Evolutionary conservation across 2,888 invertebrate species (phyloP).

Genomic region (Meganola albula): DNA sequence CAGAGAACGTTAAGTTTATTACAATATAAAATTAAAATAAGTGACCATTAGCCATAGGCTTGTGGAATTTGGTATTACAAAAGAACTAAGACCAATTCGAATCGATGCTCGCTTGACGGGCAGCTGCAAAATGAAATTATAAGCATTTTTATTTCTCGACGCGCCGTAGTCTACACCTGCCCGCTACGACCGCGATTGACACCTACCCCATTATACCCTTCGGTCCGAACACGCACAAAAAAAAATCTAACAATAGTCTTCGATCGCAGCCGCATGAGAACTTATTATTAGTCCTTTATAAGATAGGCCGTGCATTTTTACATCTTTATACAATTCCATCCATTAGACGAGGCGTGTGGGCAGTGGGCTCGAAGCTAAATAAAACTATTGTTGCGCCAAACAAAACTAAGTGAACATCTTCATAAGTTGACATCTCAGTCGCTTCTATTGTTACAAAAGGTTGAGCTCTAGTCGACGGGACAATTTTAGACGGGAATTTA

Average conservation of each 20-base stretch:
- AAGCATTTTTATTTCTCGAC: constrained; percentile 67
- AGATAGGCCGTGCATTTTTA: constrained; percentile 67
- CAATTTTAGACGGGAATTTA: constrained; percentile 69
- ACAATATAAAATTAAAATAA: constrained; percentile 48
- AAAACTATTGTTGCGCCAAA: constrained; percentile 73
- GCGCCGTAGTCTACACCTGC: constrained; percentile 55
- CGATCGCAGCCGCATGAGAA: constrained; percentile 71
- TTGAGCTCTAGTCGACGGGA: constrained; percentile 44
- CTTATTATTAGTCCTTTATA: constrained; percentile 73
- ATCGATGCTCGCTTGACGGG: constrained; percentile 67
- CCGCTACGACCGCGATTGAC: constrained; percentile 59
- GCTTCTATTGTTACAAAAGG: constrained; percentile 56
- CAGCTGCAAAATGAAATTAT: constrained; percentile 76
- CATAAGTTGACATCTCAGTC: constrained; percentile 60
- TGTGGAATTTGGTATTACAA: constrained; percentile 62
- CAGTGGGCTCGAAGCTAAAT: constrained; percentile 73
- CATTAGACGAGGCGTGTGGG: constrained; percentile 76
- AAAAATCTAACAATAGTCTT: constrained; percentile 65
- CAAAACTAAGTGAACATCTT: constrained; percentile 76
- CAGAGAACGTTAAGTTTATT: background rate
- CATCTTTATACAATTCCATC: constrained; percentile 72
- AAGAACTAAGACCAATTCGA: constrained; percentile 47
- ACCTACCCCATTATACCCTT: constrained; percentile 69
- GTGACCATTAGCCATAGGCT: constrained; percentile 54
- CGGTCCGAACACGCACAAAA: constrained; percentile 49